Conservation (phyloP, 2,797 vertebrate genomes). For the Dermochelys coriacea region DNA sequence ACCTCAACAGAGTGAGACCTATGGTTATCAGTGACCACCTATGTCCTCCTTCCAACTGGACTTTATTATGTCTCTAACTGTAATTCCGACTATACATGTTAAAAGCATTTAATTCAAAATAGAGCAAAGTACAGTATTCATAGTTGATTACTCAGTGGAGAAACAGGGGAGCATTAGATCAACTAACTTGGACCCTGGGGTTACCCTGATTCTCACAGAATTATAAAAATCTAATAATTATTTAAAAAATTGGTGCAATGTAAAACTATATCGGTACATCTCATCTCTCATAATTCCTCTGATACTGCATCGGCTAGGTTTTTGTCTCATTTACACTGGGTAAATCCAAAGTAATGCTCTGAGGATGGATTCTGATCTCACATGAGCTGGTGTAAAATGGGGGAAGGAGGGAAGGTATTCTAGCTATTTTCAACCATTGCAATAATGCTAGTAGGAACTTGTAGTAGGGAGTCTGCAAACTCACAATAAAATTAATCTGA, state of each 20-base stretch:
- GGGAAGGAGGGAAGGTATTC: not conserved
- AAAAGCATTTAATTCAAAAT: not conserved
- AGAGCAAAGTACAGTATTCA: not conserved
- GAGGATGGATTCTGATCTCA: rapidly evolving
- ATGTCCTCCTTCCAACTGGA: not conserved
- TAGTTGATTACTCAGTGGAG: not conserved
- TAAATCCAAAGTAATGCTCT: not conserved
- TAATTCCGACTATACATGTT: not conserved
- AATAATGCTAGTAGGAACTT: not conserved
- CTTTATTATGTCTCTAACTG: not conserved
- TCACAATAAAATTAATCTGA: constrained; percentile 27
- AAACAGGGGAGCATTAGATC: not conserved
- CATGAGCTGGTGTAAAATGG: not conserved
- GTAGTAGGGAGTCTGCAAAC: not conserved
- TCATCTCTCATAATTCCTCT: not conserved
- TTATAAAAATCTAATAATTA: not conserved
- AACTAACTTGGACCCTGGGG: not conserved
- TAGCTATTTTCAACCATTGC: not conserved
- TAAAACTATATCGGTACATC: not conserved
- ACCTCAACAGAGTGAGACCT: not conserved
- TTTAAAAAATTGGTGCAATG: not conserved
- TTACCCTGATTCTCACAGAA: not conserved
- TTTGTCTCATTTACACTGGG: not conserved
- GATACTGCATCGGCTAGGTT: not conserved
- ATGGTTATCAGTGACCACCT: not conserved